Conservation (phyloP, 2,888 invertebrate genomes). For the Acleris literana region DNA sequence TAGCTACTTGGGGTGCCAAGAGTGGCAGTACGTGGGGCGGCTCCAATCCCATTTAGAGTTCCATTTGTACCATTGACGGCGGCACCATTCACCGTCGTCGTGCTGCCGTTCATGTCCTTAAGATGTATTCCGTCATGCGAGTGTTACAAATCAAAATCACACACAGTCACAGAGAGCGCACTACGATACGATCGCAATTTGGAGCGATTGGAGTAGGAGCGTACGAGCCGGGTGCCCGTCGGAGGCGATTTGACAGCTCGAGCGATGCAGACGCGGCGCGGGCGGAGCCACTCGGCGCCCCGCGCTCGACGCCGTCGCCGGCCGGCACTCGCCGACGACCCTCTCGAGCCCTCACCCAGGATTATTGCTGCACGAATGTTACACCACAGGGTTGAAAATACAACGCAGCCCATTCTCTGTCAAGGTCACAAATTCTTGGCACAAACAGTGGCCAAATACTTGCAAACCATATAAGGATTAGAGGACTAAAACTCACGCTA, state of each 20-base stretch:
- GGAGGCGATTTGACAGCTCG: constrained; percentile 82
- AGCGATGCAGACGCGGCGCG: constrained; percentile 69
- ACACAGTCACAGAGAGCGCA: constrained; percentile 75
- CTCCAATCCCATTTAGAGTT: constrained; percentile 72
- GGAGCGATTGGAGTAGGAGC: constrained; percentile 66
- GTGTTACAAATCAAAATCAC: constrained; percentile 60
- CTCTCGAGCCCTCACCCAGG: constrained; percentile 59
- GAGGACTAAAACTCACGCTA: constrained; percentile 5
- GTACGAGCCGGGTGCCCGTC: constrained; percentile 80
- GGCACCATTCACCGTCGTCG: constrained; percentile 79
- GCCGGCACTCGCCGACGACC: constrained; percentile 52
- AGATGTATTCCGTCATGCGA: constrained; percentile 73
- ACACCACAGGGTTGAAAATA: constrained; percentile 76
- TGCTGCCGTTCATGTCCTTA: constrained; percentile 81
- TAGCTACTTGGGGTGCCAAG: constrained; percentile 84
- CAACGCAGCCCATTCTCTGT: constrained; percentile 65
- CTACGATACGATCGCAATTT: constrained; percentile 68
- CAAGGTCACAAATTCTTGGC: constrained; percentile 65
- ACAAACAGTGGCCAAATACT: constrained; percentile 38
- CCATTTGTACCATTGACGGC: constrained; percentile 79
- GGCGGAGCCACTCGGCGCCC: constrained; percentile 67
- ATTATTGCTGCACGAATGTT: constrained; percentile 69
- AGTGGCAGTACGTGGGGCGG: constrained; percentile 77
- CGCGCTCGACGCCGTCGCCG: constrained; percentile 58
- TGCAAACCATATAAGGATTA: constrained; percentile 29